These are phyloP conservation scores for Scolopax bukidnonensis DNA, from an alignment of 2,797 vertebrate genomes.

Conservation along the genomic window DNA sequence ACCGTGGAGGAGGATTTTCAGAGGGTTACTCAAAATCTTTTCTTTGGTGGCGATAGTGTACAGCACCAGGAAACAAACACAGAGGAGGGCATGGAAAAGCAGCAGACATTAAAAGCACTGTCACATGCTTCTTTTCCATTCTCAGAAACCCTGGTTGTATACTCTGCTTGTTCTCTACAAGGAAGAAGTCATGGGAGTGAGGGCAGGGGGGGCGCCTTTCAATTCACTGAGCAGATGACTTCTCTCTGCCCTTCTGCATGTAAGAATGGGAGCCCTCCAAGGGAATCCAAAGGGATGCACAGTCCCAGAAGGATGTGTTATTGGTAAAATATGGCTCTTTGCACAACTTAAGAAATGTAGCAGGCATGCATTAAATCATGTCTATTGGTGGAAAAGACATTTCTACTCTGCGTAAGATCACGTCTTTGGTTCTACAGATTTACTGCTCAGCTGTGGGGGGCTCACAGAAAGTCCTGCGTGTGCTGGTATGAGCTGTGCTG, in stretches of 20 bases:
- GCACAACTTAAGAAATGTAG: not conserved
- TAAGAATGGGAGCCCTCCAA: not conserved
- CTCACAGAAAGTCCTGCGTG: not conserved
- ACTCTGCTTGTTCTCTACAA: not conserved
- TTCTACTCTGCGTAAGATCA: not conserved
- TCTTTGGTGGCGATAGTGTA: not conserved
- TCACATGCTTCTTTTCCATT: not conserved
- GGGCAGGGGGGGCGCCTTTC: not conserved
- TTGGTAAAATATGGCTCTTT: not conserved
- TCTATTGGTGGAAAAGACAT: not conserved
- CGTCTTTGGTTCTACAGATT: constrained; percentile 3
- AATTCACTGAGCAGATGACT: not conserved
- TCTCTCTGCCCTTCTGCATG: not conserved
- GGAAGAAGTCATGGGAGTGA: not conserved
- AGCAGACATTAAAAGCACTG: not conserved
- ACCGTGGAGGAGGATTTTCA: constrained; percentile 11
- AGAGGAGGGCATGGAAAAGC: not conserved
- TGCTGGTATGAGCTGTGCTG: not conserved
- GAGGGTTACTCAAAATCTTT: constrained; percentile 1
- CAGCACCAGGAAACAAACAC: not conserved
- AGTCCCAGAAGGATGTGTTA: not conserved
- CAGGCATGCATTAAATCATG: not conserved
- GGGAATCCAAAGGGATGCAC: not conserved
- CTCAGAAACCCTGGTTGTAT: not conserved
- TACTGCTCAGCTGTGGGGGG: not conserved